Evolutionary conservation across 2,113 vertebrate species (phyloP), one percentile per base, ranked within the genome.

Genomic region (Danio rerio): DNA sequence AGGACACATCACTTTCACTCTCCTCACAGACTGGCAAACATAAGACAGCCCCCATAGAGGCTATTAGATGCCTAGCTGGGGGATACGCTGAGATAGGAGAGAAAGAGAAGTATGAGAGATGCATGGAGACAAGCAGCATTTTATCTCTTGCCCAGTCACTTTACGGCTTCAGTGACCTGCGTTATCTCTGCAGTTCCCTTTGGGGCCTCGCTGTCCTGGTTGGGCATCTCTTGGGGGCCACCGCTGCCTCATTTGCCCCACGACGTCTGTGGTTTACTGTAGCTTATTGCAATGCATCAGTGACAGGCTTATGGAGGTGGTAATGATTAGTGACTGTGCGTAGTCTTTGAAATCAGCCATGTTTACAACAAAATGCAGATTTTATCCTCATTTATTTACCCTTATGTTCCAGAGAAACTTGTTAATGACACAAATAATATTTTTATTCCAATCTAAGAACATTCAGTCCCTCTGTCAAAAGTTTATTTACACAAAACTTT

Each of bases 1-100:
- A 83, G 85, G 75, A 72, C 73, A 65, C 68, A 86, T 83, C 72
- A 79, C 58, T 47, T 73, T 70, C 85, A 70, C 74, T 78, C 82
- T 63, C 73, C 82, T 69, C 74, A 62, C 71, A 69, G 70, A 74
- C 81, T 85, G 63, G 40, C 77, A 81, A 76, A 73, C 20, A 65
- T 72, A 77, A 82, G 74, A 82, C 74, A 78, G 80, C 80, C 43
- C 66, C 68, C 68, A 76, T 40, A 59, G 61, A 73, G 65, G 80
- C 59, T 50, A 82, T 74, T 82, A 56, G 9, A 82, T 47, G 65
- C 47, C 40, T 68, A 56, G 45, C 74, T 20, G 21, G 56, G 75
- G 81, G 83, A 80, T 69, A 74, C 11, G 21, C 16, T 15, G 52
- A 72, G 50, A 78, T 68, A 53, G 6, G 16, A 65, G 77, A 80